Conservation (phyloP, 2,797 vertebrate species). For the Chiloscyllium punctatum region DNA sequence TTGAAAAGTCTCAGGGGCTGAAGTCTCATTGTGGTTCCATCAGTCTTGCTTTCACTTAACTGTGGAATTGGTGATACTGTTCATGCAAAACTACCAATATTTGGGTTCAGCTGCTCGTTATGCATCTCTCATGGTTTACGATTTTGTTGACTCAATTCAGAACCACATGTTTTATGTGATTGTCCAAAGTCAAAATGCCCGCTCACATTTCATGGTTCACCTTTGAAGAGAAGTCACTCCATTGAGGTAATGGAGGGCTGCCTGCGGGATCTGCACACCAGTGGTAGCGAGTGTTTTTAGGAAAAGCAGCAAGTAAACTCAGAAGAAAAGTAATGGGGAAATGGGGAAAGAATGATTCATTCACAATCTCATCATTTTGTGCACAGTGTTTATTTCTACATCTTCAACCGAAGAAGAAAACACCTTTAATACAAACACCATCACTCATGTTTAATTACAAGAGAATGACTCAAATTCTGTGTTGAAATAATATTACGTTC, state of each 20-base stretch:
- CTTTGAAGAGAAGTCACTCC: neutral
- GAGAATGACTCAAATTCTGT: neutral
- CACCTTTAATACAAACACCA: neutral
- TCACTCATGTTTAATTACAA: neutral
- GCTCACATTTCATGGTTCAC: neutral
- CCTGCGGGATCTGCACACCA: neutral
- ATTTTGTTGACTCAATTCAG: neutral
- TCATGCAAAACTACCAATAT: neutral
- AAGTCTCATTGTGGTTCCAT: neutral
- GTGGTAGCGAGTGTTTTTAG: neutral
- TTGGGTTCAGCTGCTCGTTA: neutral
- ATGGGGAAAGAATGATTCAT: neutral
- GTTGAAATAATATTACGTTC: neutral
- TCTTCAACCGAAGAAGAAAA: neutral
- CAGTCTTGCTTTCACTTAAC: neutral
- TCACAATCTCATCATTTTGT: neutral
- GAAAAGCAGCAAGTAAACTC: neutral
- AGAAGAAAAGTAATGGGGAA: neutral
- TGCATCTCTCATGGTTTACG: neutral
- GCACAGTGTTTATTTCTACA: neutral
- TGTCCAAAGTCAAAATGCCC: neutral
- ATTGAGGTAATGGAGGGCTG: neutral
- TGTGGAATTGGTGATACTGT: neutral
- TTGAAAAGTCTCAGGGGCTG: neutral
- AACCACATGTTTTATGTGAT: neutral